phyloP scores from a whole-genome alignment of 2,113 vertebrate species.

The Chascanopsetta lugubris region DNA sequence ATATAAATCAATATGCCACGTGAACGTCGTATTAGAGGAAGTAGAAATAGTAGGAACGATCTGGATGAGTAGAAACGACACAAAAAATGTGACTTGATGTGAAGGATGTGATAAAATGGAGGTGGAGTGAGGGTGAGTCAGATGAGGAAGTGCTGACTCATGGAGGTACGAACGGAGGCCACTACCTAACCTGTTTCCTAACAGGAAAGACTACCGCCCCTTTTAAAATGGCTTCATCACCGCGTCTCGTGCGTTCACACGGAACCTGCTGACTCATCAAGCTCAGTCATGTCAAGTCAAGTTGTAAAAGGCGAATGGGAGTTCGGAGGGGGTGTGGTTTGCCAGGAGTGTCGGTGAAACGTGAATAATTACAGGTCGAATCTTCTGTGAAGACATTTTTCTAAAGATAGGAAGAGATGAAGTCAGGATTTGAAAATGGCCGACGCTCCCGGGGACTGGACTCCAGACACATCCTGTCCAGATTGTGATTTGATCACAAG shows the following conservation, averaged over 20 bases:
- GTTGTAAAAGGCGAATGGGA: neutral
- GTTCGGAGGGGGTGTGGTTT: conserved; percentile 8
- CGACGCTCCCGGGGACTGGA: neutral
- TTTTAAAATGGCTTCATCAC: too few relatives aligned
- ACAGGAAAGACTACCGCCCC: too few relatives aligned
- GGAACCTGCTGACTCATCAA: too few relatives aligned
- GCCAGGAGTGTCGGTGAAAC: conserved; percentile 19
- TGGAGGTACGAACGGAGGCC: too few relatives aligned
- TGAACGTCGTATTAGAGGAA: neutral
- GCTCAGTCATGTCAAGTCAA: too few relatives aligned
- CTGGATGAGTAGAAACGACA: conserved; percentile 12
- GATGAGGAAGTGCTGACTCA: too few relatives aligned
- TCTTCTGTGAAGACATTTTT: conserved; percentile 52
- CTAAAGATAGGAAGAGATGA: neutral
- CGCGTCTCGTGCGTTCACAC: too few relatives aligned
- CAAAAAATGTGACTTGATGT: conserved; percentile 6
- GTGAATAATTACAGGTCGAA: conserved; percentile 27
- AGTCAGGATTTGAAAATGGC: neutral
- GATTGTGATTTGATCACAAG: too few relatives aligned
- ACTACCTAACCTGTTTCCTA: too few relatives aligned
- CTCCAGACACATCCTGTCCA: neutral
- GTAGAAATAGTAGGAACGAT: conserved; percentile 23
- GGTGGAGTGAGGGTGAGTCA: neutral
- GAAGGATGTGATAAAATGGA: neutral
- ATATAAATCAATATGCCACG: neutral